Conservation (phyloP, 2,797 vertebrate species). For the Takifugu rubripes region DNA sequence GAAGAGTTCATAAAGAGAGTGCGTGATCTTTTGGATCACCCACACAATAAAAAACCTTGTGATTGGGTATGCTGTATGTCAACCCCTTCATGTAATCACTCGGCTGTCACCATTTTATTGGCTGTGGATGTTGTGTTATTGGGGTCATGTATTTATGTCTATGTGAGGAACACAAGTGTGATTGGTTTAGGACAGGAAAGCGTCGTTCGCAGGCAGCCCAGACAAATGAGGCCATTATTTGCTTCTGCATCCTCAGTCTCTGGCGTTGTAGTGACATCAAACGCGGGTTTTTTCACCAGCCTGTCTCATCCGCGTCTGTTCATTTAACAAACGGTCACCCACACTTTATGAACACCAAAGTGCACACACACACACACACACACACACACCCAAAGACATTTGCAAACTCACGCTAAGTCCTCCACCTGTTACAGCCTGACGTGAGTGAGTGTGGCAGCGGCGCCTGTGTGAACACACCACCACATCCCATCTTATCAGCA, state of each 20-base stretch:
- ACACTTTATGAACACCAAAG: slow-evolving; percentile 22
- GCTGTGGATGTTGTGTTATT: slow-evolving; percentile 24
- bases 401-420: slow-evolving; percentile 37
- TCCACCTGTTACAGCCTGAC: slow-evolving; percentile 70
- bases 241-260: slow-evolving; percentile 46
- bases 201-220: not conserved
- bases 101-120: slow-evolving; percentile 39
- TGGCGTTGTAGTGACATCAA: too few relatives aligned
- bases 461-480: slow-evolving; percentile 53
- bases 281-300: too few relatives aligned
- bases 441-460: slow-evolving; percentile 50
- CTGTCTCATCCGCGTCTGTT: slow-evolving; percentile 26
- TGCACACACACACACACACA: slow-evolving; percentile 16
- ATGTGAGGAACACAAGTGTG: slow-evolving; percentile 7
- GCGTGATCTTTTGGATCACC: too few relatives aligned
- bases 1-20: too few relatives aligned
- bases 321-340: slow-evolving; percentile 53
- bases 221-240: slow-evolving; percentile 25
- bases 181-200: not conserved
- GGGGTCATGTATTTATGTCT: slow-evolving; percentile 23
- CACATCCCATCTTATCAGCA: slow-evolving; percentile 61
- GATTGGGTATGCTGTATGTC: slow-evolving; percentile 24
- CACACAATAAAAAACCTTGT: slow-evolving; percentile 10
- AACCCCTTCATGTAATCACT: slow-evolving; percentile 30
- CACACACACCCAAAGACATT: slow-evolving; percentile 19